These are phyloP conservation scores for Nipponacmea schrenckii DNA, from an alignment of 2,888 invertebrate genomes.

Conservation along the genomic window DNA sequence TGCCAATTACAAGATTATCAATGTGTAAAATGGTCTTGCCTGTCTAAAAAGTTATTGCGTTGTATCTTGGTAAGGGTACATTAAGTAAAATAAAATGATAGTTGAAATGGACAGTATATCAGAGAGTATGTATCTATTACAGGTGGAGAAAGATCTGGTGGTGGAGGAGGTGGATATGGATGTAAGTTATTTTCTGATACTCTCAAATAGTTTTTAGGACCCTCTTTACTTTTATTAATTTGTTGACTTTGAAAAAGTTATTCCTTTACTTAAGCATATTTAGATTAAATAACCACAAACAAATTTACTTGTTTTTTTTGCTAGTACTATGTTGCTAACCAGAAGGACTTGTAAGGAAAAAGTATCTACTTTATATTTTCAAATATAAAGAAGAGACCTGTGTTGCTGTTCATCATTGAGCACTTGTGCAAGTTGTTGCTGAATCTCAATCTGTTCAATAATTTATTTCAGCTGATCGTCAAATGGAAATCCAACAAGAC, in stretches of 20 bases:
- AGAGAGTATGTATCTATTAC: neutral
- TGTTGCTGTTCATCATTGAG: neutral
- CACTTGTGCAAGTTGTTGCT: neutral
- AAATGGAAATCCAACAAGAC: slow-evolving; percentile 73
- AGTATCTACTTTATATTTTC: no score
- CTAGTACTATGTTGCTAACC: no score
- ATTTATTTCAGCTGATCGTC: slow-evolving; percentile 36
- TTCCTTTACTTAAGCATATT: no score
- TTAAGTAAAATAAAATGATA: neutral
- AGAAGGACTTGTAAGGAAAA: no score
- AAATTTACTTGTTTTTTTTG: no score
- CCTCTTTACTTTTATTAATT: no score
- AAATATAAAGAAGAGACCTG: no score
- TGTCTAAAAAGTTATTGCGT: no score
- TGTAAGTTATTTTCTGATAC: neutral
- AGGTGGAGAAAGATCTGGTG: neutral
- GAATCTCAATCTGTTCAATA: neutral
- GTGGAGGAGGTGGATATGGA: neutral
- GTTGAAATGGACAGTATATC: neutral
- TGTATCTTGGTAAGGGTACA: neutral
- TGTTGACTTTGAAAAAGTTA: no score
- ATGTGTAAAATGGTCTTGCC: neutral
- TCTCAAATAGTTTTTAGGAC: no score
- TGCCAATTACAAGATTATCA: neutral
- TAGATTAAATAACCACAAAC: no score